Conservation (phyloP, 2,113 vertebrate species). For the Opisthocomus hoazin region DNA sequence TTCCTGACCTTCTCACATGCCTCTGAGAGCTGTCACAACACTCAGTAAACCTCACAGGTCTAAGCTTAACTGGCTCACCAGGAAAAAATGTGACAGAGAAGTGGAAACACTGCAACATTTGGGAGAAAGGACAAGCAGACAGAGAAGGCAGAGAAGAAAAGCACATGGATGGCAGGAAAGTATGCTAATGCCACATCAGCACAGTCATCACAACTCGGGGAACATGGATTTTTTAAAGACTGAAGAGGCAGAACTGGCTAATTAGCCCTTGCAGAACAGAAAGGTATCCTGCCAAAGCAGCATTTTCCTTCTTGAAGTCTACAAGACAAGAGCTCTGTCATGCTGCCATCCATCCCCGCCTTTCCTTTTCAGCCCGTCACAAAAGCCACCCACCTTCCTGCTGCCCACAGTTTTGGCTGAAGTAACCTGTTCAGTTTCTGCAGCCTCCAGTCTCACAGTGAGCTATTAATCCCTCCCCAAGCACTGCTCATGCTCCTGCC, state of each 20-base stretch:
- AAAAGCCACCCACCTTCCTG: background rate
- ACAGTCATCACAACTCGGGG: background rate
- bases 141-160: background rate
- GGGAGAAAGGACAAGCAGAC: background rate
- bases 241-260: background rate
- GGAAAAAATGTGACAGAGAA: background rate
- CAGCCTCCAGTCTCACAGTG: background rate
- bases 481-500: background rate
- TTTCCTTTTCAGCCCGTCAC: background rate
- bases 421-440: background rate
- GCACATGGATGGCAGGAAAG: background rate
- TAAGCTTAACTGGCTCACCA: background rate
- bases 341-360: accelerated
- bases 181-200: background rate
- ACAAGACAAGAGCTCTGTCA: background rate
- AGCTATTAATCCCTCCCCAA: background rate
- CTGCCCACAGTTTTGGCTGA: background rate
- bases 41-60: background rate
- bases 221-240: background rate
- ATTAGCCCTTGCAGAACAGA: background rate
- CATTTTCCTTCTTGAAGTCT: background rate
- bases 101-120: background rate
- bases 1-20: background rate
- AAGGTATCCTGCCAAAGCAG: background rate
- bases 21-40: background rate